Conservation (phyloP, 37 sponge, comb jelly and placozoan species). For the Lycopodina hypogea region DNA sequence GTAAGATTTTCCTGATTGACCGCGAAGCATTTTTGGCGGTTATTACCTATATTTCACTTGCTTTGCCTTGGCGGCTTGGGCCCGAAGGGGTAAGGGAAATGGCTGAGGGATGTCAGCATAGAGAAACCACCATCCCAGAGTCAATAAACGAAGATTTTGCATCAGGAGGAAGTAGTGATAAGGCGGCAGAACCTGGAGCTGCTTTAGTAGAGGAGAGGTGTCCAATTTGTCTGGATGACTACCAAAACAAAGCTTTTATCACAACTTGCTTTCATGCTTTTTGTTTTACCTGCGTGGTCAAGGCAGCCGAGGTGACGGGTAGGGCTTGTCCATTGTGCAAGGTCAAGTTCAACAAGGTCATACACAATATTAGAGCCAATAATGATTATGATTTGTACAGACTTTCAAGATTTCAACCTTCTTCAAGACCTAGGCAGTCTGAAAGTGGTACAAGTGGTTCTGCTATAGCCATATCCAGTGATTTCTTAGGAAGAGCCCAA, state of each 20-base stretch:
- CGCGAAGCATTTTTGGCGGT: no score
- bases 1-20: no score
- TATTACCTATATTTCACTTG: no score
- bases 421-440: no score
- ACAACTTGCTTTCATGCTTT: constrained; percentile 78
- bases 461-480: no score
- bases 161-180: background rate
- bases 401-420: background rate
- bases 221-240: constrained; percentile 71
- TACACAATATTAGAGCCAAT: constrained; percentile 69
- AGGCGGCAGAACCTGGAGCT: constrained; percentile 11
- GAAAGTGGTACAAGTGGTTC: no score
- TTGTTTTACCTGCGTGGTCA: constrained; percentile 81
- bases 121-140: no score
- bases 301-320: constrained; percentile 72
- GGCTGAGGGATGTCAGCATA: no score
- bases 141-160: no score
- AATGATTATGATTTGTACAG: constrained; percentile 63
- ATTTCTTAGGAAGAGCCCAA: no score
- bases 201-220: constrained; percentile 38
- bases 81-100: no score
- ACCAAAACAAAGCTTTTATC: constrained; percentile 54
- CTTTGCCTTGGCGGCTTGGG: no score
- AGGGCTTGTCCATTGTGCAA: constrained; percentile 87
- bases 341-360: constrained; percentile 49